phyloP scores from a whole-genome alignment of 2,888 invertebrate species.

The Sthenelais limicola region DNA sequence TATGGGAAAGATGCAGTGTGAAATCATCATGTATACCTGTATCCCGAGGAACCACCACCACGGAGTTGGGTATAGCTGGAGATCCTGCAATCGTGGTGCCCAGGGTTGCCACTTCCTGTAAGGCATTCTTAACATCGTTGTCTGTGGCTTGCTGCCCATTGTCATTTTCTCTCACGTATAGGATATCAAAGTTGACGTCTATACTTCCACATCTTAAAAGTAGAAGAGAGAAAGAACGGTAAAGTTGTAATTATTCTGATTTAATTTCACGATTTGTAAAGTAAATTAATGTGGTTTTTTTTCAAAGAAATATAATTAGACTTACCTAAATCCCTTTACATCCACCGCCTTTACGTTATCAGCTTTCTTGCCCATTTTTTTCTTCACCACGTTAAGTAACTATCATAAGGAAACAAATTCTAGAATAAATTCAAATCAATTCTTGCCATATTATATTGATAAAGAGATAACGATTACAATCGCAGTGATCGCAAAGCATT shows the following conservation, averaged over 20 bases:
- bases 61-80: neutral
- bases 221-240: no score
- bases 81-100: neutral
- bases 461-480: no score
- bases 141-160: neutral
- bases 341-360: neutral
- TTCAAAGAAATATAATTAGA: neutral
- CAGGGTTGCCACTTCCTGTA: neutral
- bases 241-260: no score
- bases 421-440: no score
- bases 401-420: no score
- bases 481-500: no score
- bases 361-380: neutral
- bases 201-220: conserved; percentile 10
- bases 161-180: neutral
- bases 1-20: no score
- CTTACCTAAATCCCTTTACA: conserved; percentile 12
- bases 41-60: neutral
- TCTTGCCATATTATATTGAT: no score
- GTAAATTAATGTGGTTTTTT: no score
- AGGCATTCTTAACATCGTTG: neutral
- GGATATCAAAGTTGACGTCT: conserved; percentile 29
- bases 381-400: neutral
- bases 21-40: neutral
- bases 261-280: no score